Percentiles rank a stretch among this genome's conserved stretches.
These are phyloP conservation scores for Triplophysa siluroides DNA, from an alignment of 2,113 vertebrate genomes.

Conservation along the genomic window DNA sequence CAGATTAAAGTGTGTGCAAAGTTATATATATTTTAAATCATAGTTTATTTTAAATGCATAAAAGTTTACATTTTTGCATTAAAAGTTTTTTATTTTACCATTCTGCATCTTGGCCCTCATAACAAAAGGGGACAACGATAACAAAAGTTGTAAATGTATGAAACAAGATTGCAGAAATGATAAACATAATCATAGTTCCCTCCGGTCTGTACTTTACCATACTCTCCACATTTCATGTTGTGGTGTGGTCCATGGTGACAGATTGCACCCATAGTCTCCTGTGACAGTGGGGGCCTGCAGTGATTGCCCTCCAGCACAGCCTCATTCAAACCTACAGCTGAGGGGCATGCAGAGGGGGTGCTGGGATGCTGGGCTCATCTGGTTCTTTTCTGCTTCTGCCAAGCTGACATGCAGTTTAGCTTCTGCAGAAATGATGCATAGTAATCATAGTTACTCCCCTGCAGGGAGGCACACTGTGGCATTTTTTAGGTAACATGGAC, in stretches of 20 bases:
- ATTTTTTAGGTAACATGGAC: background rate
- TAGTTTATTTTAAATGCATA: too few species aligned
- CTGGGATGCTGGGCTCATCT: slow-evolving; percentile 38
- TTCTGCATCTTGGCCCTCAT: too few species aligned
- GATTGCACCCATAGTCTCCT: slow-evolving; percentile 42
- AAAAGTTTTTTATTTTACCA: too few species aligned
- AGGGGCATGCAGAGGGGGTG: slow-evolving; percentile 3
- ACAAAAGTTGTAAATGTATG: too few species aligned
- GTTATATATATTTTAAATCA: too few species aligned
- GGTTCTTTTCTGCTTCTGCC: slow-evolving; percentile 51
- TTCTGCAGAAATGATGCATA: slow-evolving; percentile 31
- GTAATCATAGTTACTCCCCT: too few species aligned
- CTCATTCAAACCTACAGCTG: slow-evolving; percentile 26
- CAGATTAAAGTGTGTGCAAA: too few species aligned
- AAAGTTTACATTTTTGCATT: too few species aligned
- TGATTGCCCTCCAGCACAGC: slow-evolving; percentile 45
- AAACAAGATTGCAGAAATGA: slow-evolving; percentile 16
- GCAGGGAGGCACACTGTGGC: slow-evolving; percentile 25
- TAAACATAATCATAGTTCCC: background rate
- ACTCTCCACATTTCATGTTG: background rate
- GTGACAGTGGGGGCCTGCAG: slow-evolving; percentile 52
- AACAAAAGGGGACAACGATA: too few species aligned
- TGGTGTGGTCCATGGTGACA: slow-evolving; percentile 45
- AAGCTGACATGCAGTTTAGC: slow-evolving; percentile 49
- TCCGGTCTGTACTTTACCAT: slow-evolving; percentile 2